Evolutionary conservation across 37 sponge, comb jelly and placozoan species (phyloP).

Genomic region (Beroe forskalii): DNA sequence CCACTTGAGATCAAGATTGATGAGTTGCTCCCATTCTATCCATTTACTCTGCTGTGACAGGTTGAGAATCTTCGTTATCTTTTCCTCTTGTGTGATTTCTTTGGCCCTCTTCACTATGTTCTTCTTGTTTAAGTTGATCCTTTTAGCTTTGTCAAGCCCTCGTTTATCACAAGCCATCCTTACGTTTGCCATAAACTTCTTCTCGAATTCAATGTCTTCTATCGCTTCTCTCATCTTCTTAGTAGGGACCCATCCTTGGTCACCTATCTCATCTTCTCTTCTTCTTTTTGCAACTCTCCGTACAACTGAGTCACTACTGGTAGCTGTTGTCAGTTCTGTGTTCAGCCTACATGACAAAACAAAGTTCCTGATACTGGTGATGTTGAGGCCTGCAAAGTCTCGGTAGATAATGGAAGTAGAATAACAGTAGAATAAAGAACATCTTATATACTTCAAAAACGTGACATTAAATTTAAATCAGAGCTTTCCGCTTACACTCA

Average conservation of each 20-base stretch:
- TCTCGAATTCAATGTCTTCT: not conserved
- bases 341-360: not conserved
- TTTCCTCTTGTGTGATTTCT: not conserved
- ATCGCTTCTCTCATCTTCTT: not conserved
- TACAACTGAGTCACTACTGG: not conserved
- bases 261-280: not conserved
- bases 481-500: no score
- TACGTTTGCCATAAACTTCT: not conserved
- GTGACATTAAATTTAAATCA: no score
- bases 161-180: not conserved
- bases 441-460: no score
- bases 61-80: no score
- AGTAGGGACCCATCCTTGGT: not conserved
- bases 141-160: not conserved
- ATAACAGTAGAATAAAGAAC: no score
- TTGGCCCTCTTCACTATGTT: not conserved
- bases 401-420: not conserved
- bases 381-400: not conserved
- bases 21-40: not conserved
- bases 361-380: not conserved
- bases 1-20: not conserved
- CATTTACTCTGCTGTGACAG: no score
- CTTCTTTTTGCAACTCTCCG: not conserved
- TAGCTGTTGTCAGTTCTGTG: not conserved
- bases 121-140: no score